Evolutionary conservation across 2,113 vertebrate genomes (phyloP).

Genomic region (Talpa occidentalis): DNA sequence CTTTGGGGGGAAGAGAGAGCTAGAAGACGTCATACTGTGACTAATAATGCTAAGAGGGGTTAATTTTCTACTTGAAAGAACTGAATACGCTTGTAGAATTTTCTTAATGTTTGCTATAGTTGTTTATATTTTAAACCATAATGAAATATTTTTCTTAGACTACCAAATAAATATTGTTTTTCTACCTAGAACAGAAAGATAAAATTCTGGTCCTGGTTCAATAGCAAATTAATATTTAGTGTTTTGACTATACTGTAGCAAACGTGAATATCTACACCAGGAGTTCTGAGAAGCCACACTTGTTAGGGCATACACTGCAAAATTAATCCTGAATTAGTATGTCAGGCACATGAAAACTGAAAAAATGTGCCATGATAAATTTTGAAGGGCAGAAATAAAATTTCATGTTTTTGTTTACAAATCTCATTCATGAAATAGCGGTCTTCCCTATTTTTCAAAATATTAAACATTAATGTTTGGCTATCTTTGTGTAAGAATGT

Average conservation of each 20-base stretch:
- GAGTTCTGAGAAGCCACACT: neutral
- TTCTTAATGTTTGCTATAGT: constrained; percentile 14
- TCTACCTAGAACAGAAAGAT: constrained; percentile 26
- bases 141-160: neutral
- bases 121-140: constrained; percentile 26
- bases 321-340: neutral
- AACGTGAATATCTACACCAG: neutral
- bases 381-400: neutral
- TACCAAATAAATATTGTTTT: neutral
- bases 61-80: constrained; percentile 51
- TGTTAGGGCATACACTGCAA: neutral
- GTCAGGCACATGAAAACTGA: neutral
- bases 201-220: constrained; percentile 13
- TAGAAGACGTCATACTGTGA: constrained; percentile 11
- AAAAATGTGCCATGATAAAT: neutral
- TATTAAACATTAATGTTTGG: neutral
- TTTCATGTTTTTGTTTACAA: neutral
- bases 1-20: neutral
- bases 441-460: neutral
- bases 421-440: neutral
- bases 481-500: constrained; percentile 10
- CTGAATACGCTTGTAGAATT: constrained; percentile 39
- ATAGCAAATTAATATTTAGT: constrained; percentile 22
- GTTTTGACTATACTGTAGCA: constrained; percentile 27
- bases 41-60: constrained; percentile 30